A percentile compares a stretch with the other conserved stretches of the same genome.
Evolutionary conservation across 2,888 invertebrate species (phyloP).

Genomic region (Xiphydria camelus): DNA sequence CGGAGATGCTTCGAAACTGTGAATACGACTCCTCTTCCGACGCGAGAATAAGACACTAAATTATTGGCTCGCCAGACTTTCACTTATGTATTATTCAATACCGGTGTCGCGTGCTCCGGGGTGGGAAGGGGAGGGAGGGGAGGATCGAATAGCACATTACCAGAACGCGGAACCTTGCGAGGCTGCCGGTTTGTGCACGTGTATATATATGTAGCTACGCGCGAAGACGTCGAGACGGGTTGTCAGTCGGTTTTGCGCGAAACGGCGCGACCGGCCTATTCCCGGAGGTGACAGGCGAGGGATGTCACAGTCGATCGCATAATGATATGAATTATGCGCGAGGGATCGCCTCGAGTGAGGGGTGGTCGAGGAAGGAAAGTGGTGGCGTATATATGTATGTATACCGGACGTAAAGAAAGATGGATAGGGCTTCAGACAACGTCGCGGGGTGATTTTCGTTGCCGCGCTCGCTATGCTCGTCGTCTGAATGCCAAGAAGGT

Average conservation of each 20-base stretch:
- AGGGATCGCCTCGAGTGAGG: neutral
- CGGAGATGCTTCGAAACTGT: neutral
- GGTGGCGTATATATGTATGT: constrained; percentile 11
- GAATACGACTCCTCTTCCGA: neutral
- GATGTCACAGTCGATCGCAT: constrained; percentile 6
- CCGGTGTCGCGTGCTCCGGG: constrained; percentile 15
- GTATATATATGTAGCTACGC: neutral
- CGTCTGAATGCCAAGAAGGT: constrained; percentile 5
- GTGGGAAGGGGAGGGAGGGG: constrained; percentile 4
- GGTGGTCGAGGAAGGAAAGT: constrained; percentile 3
- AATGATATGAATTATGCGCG: constrained; percentile 6
- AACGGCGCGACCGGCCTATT: neutral
- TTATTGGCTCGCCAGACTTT: constrained; percentile 33
- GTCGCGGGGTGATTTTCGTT: constrained; percentile 8
- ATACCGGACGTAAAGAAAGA: constrained; percentile 6
- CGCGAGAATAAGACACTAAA: constrained; percentile 26
- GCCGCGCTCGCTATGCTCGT: constrained; percentile 5
- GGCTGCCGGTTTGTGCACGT: too few relatives aligned
- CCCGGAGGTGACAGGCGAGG: constrained; percentile 8
- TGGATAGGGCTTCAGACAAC: neutral
- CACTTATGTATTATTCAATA: constrained; percentile 41
- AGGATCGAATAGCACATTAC: too few relatives aligned
- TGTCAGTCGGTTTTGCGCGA: neutral
- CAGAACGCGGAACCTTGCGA: too few relatives aligned
- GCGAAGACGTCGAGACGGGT: neutral